Conservation (phyloP, 2,797 vertebrate species). For the Anguilla anguilla region DNA sequence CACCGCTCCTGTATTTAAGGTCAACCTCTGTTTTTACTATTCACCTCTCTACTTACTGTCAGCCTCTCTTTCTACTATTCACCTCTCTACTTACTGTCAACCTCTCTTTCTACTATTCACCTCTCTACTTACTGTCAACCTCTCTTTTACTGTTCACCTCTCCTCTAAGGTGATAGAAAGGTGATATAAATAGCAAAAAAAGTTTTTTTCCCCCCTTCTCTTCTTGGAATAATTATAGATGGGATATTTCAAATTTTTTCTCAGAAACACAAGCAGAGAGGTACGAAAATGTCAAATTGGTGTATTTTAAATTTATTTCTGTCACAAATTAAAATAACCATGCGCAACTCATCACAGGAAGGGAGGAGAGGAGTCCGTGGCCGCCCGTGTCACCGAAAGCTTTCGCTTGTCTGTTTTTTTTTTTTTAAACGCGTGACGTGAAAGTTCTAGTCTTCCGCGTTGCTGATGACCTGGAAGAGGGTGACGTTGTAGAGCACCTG, state of each 20-base stretch:
- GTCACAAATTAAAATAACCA: slow-evolving; percentile 82
- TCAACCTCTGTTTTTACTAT: no score
- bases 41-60: not conserved
- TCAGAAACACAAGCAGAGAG: slow-evolving; percentile 54
- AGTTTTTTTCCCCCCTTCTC: not conserved
- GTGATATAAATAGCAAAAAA: not conserved
- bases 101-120: not conserved
- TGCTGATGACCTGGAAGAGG: slow-evolving; percentile 90
- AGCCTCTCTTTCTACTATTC: not conserved
- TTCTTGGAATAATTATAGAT: not conserved
- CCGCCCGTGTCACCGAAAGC: not conserved
- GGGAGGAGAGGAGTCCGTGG: slow-evolving; percentile 55
- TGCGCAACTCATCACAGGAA: slow-evolving; percentile 80
- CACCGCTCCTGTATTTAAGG: no score
- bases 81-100: not conserved
- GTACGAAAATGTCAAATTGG: slow-evolving; percentile 76
- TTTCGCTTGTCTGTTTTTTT: not conserved
- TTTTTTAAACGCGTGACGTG: not conserved
- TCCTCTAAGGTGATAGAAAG: no score
- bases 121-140: not conserved
- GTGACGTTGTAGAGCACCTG: slow-evolving; percentile 98
- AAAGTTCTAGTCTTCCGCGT: slow-evolving; percentile 1
- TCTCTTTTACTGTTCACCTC: no score
- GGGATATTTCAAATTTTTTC: not conserved
- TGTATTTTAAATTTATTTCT: slow-evolving; percentile 74